Conservation (phyloP, 2,797 vertebrate species). For the Coilia nasus region DNA sequence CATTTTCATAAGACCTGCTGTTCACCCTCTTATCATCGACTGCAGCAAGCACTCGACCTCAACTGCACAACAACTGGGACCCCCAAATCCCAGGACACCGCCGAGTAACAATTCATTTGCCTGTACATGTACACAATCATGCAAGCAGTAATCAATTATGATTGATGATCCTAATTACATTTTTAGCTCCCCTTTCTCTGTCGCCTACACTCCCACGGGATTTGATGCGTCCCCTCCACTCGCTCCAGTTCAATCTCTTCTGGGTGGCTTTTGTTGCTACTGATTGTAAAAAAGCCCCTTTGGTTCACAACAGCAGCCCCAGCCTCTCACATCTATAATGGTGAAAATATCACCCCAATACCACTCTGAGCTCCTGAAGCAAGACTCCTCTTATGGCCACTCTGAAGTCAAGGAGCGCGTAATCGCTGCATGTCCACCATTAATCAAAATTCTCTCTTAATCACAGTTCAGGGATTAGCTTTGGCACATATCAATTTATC, state of each 20-base stretch:
- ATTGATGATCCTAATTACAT: constrained; percentile 56
- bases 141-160: constrained; percentile 48
- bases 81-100: not conserved
- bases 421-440: constrained; percentile 69
- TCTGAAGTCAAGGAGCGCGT: constrained; percentile 71
- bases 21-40: not conserved
- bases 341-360: not conserved
- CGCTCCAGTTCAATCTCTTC: not conserved
- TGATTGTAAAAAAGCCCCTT: not conserved
- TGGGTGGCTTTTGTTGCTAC: constrained; percentile 15
- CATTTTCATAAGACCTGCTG: not conserved
- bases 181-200: constrained; percentile 45
- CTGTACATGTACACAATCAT: constrained; percentile 24
- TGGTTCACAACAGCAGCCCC: not conserved
- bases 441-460: constrained; percentile 52
- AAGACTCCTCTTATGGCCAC: constrained; percentile 70
- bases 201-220: constrained; percentile 48
- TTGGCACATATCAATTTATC: constrained; percentile 66
- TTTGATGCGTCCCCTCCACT: not conserved
- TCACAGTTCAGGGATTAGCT: constrained; percentile 64
- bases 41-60: not conserved
- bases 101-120: not conserved
- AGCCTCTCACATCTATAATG: not conserved
- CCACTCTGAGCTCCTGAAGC: constrained; percentile 69
- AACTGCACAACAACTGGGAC: not conserved